These are phyloP conservation scores for Tenodera sinensis DNA, from an alignment of 2,888 invertebrate species.

Conservation along the genomic window DNA sequence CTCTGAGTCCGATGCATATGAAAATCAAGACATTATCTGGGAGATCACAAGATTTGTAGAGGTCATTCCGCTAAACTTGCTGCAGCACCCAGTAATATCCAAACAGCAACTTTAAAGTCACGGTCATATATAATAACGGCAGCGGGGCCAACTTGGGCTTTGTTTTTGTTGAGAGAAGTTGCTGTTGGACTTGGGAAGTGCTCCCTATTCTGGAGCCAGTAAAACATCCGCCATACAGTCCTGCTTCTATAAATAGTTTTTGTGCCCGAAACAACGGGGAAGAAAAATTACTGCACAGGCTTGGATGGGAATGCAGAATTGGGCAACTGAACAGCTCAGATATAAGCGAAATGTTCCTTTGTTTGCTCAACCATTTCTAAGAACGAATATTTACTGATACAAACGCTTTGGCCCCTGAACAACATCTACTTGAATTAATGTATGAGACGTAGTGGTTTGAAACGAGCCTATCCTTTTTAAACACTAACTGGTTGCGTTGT, in stretches of 20 bases:
- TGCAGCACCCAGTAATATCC: background rate
- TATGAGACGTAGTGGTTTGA: no score
- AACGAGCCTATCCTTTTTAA: no score
- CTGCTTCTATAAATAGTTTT: background rate
- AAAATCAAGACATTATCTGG: background rate
- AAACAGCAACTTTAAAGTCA: background rate
- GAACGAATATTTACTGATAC: no score
- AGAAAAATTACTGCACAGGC: background rate
- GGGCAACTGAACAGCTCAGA: no score
- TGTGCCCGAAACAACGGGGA: background rate
- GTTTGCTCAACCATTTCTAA: no score
- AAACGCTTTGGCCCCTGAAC: no score
- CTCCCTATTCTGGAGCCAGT: background rate
- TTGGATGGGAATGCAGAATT: background rate
- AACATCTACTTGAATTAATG: no score
- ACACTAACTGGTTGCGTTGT: no score
- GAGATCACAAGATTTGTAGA: background rate
- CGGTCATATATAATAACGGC: background rate
- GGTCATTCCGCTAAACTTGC: background rate
- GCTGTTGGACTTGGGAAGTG: background rate
- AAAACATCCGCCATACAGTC: background rate
- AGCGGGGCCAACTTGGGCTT: background rate
- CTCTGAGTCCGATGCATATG: background rate
- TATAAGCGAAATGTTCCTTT: no score
- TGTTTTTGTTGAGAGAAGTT: background rate